Evolutionary conservation across 2,113 vertebrate genomes (phyloP).

Genomic region (Talpa occidentalis): DNA sequence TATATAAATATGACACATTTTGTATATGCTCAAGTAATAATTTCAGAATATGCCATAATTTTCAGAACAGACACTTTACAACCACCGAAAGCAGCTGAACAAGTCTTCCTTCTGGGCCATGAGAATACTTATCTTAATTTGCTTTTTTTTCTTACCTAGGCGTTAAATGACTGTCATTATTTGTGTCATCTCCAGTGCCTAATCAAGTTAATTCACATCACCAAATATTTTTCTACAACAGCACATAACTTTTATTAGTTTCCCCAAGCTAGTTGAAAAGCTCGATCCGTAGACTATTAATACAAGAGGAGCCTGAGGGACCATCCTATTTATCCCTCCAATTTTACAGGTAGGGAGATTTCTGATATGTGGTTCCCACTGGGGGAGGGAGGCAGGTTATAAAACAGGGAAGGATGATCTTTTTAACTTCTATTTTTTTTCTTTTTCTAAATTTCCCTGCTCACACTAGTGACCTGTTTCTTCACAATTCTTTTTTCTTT

Average conservation of each 20-base stretch:
- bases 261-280: background rate
- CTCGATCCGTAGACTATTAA: constrained; percentile 8
- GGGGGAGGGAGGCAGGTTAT: background rate
- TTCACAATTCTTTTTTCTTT: background rate
- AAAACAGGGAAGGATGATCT: background rate
- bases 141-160: background rate
- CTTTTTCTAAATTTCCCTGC: constrained; percentile 39
- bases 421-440: constrained; percentile 45
- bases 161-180: constrained; percentile 58
- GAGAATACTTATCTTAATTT: constrained; percentile 39
- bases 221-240: constrained; percentile 32
- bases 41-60: constrained; percentile 65
- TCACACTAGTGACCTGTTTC: constrained; percentile 5
- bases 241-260: constrained; percentile 10
- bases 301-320: background rate
- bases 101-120: background rate
- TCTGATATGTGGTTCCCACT: background rate
- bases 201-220: constrained; percentile 51
- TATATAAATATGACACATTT: constrained; percentile 27
- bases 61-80: constrained; percentile 55
- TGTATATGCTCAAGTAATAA: background rate
- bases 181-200: constrained; percentile 57
- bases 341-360: constrained; percentile 35
- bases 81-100: constrained; percentile 7
- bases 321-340: background rate